Base-by-base conservation (phyloP, 2,888 invertebrate species). In the Lamellibrachia columna region DNA sequence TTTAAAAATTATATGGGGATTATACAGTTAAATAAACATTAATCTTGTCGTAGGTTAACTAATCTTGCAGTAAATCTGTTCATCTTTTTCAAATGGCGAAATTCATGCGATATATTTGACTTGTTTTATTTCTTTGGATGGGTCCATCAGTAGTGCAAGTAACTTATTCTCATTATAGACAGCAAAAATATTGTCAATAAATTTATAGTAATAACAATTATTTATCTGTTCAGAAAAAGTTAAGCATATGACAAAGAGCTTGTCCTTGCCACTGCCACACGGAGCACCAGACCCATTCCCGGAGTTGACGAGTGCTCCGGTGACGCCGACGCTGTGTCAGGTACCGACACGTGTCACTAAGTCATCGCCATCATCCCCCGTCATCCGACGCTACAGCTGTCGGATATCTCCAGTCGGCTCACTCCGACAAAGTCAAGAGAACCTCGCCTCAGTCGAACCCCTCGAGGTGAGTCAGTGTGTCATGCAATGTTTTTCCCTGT, bases 251-350 rank as follows among this genome's bases (percentile, higher is more conserved):
- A 75, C 75, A 2, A 91, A 91, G 91, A 91, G 91, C 91, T 11
- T 91, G 91, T 91, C 91, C 3, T 40, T 91, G 22, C 91, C 91
- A 4, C 55, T 91, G 28, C 91, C 53, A 11, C 91, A 91, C 9
- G 53, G 40, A 53, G 22, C 91, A 3, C 91, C 91, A n/a, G 91
- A 91, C 91, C 91, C 91, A 15, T 91, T 91, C 91, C 91, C 91
- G n/a, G 91, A 91, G 55, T 55, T 91, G 53, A 91, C 91, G 6
- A 91, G 91, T 55, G 53, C 52, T 11, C 53, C 91, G 22, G 91
- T 55, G 28, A 55, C 55, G 11, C 52, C 52, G 40, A 40, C 91
- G 22, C 75, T 75, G 75, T 75, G 75, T 75, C 75, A 75, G 75
- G 75, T 75, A 4, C 75, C 15, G 75, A 75, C 75, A 22, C 75